Evolutionary conservation across 1,140 invertebrate genomes (phyloP).

Genomic region (Vollenhovia emeryi): DNA sequence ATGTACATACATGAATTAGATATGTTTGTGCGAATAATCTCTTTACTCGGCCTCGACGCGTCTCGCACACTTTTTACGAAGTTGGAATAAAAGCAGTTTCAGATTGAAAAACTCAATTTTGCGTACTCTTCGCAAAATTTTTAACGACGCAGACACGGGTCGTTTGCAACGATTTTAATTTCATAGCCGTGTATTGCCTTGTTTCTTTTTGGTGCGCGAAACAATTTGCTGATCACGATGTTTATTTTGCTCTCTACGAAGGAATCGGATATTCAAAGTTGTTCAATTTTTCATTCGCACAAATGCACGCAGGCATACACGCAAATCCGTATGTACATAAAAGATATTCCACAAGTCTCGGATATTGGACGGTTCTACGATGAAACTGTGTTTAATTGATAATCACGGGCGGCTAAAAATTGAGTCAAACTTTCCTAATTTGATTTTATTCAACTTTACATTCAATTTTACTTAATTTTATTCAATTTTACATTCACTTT

Average conservation of each 20-base stretch:
- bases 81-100: background rate
- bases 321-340: constrained; percentile 25
- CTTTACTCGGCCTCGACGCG: background rate
- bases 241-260: background rate
- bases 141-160: background rate
- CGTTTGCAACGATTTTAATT: background rate
- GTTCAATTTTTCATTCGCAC: background rate
- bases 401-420: background rate
- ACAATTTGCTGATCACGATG: background rate
- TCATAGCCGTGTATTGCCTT: background rate
- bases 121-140: background rate
- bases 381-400: background rate
- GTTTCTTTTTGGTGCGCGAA: background rate
- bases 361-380: constrained; percentile 27
- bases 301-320: constrained; percentile 4
- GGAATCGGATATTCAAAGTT: background rate
- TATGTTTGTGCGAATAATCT: background rate
- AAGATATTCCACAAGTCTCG: constrained; percentile 6
- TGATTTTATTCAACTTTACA: background rate
- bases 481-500: background rate
- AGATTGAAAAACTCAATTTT: background rate
- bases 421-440: background rate
- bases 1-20: background rate
- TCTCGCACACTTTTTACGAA: background rate
- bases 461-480: background rate